A percentile compares a stretch with the other conserved stretches of the same genome.
Evolutionary conservation across 2,797 vertebrate species (phyloP).

Genomic region (Agapornis canus): DNA sequence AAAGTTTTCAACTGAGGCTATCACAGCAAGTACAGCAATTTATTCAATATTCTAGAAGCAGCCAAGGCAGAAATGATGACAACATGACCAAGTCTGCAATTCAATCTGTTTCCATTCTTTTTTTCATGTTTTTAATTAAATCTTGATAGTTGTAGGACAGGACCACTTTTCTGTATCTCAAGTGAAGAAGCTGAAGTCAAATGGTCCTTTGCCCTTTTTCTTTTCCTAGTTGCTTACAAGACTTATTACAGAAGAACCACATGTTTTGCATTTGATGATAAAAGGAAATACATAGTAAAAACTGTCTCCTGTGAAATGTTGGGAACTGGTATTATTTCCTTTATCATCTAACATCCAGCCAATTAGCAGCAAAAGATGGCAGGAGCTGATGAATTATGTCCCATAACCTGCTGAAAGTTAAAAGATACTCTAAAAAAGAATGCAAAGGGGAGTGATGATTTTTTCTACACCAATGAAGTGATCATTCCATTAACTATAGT

Average conservation of each 20-base stretch:
- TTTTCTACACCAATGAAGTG: background rate
- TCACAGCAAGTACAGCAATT: background rate
- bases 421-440: conserved; percentile 5
- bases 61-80: background rate
- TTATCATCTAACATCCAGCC: conserved; percentile 12
- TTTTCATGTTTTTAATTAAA: conserved; percentile 47
- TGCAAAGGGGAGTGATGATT: background rate
- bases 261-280: conserved; percentile 27
- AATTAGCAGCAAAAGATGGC: conserved; percentile 56
- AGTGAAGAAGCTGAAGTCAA: background rate
- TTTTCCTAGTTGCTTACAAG: background rate
- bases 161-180: background rate
- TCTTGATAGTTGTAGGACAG: background rate
- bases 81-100: background rate
- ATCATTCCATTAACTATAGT: background rate
- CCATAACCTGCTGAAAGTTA: conserved; percentile 32
- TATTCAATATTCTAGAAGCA: conserved; percentile 22
- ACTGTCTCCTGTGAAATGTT: background rate
- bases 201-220: background rate
- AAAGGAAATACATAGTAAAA: conserved; percentile 21
- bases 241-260: background rate
- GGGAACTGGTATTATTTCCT: background rate
- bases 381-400: conserved; percentile 41
- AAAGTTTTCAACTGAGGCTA: conserved; percentile 17
- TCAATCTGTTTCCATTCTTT: conserved; percentile 8